Conservation (phyloP, 2,888 invertebrate genomes). For the Caenorhabditis becei region DNA sequence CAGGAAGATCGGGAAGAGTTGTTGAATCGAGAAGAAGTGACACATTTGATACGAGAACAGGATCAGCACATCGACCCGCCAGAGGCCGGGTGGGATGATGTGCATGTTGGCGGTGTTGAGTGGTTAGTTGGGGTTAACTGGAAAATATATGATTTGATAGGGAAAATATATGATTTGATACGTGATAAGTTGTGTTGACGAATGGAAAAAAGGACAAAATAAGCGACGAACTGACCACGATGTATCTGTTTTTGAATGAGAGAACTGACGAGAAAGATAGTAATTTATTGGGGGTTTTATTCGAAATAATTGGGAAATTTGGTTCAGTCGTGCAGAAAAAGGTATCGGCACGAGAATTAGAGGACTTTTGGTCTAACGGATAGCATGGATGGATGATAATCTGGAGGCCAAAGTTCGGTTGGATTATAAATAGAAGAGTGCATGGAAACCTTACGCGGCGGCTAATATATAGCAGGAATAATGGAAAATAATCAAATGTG, state of each 20-base stretch:
- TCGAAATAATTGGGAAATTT: conserved; percentile 26
- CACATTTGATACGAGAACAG: conserved; percentile 70
- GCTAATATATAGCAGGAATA: too few relatives aligned
- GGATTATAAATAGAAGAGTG: neutral
- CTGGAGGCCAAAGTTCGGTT: neutral
- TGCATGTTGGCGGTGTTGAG: conserved; percentile 31
- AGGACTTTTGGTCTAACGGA: conserved; percentile 20
- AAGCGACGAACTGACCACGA: conserved; percentile 18
- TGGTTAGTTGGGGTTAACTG: conserved; percentile 25
- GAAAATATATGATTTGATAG: neutral
- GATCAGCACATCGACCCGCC: conserved; percentile 69
- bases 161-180: neutral
- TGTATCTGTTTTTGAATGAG: conserved; percentile 23
- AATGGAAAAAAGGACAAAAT: conserved; percentile 6
- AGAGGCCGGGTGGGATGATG: conserved; percentile 60
- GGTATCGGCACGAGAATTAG: neutral
- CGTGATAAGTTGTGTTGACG: neutral
- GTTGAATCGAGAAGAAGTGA: conserved; percentile 73
- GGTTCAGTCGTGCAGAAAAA: conserved; percentile 49
- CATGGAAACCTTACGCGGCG: too few relatives aligned
- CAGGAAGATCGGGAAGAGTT: conserved; percentile 72
- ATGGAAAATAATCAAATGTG: too few relatives aligned
- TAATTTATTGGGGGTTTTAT: conserved; percentile 23
- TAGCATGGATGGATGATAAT: conserved; percentile 3
- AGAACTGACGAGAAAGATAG: conserved; percentile 5